A percentile compares a stretch with the other conserved stretches of the same genome.
These are phyloP conservation scores for Rhynchopsitta pachyrhyncha DNA, from an alignment of 2,113 vertebrate species.

Conservation along the genomic window DNA sequence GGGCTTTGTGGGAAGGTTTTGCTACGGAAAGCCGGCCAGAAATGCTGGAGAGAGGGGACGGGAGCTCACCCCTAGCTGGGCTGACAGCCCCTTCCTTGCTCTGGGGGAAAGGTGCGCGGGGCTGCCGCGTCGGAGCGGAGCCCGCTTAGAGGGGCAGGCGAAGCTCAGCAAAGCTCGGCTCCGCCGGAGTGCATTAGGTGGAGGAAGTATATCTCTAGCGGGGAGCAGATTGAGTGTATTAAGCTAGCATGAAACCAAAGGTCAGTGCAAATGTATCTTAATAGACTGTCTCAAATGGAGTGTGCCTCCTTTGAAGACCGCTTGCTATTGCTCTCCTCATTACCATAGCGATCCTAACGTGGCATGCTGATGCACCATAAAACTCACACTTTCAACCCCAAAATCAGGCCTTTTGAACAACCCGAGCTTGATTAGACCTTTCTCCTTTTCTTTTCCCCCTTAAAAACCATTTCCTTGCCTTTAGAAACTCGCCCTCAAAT, in stretches of 20 bases:
- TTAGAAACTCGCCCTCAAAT: slow-evolving; percentile 84
- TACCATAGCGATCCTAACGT: slow-evolving; percentile 86
- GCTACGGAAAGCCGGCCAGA: background rate
- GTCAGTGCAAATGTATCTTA: slow-evolving; percentile 88
- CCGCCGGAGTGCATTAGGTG: slow-evolving; percentile 36
- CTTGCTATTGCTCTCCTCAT: slow-evolving; percentile 81
- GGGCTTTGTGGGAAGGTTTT: background rate
- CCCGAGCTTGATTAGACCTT: slow-evolving; percentile 86
- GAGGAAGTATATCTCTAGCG: slow-evolving; percentile 71
- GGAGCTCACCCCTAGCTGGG: background rate
- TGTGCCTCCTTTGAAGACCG: slow-evolving; percentile 85
- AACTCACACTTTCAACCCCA: slow-evolving; percentile 87
- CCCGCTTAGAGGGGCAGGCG: background rate
- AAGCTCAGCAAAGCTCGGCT: background rate
- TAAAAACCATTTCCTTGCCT: slow-evolving; percentile 87
- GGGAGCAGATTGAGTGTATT: slow-evolving; percentile 79
- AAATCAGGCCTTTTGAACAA: slow-evolving; percentile 86
- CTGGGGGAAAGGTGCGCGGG: background rate
- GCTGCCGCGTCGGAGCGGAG: background rate
- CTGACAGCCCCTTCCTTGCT: background rate
- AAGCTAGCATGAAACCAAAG: slow-evolving; percentile 85
- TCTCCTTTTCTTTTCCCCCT: slow-evolving; percentile 84
- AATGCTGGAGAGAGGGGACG: background rate
- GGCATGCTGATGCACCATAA: slow-evolving; percentile 84
- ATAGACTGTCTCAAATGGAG: slow-evolving; percentile 87